Percentiles rank a stretch among this genome's conserved stretches.
Evolutionary conservation across 2,888 invertebrate genomes (phyloP).

Genomic region (Nemapogon koenigi): DNA sequence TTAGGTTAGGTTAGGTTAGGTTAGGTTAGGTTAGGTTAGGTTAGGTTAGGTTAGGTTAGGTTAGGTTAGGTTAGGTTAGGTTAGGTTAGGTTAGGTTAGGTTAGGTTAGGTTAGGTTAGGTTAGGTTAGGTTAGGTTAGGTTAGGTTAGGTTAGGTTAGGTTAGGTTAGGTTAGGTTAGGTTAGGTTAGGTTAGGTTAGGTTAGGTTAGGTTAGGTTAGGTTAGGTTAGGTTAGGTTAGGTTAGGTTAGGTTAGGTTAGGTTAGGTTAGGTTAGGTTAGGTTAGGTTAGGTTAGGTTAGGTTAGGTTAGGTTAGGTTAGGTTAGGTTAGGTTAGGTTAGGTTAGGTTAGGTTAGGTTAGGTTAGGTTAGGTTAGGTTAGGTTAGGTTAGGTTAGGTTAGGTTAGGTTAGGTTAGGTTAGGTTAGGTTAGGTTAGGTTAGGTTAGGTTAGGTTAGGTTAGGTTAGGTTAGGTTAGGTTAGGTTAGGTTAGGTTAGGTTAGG

Average conservation of each 20-base stretch:
- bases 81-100: neutral
- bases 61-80: neutral
- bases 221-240: neutral
- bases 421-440: neutral
- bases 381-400: neutral
- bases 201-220: neutral
- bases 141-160: neutral
- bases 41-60: neutral
- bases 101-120: neutral
- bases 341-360: neutral
- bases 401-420: neutral
- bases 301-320: neutral
- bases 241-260: neutral
- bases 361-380: neutral
- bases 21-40: neutral
- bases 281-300: neutral
- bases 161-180: neutral
- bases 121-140: neutral
- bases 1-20: neutral
- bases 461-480: neutral
- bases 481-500: neutral
- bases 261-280: neutral
- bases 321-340: neutral
- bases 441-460: neutral
- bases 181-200: neutral